Evolutionary conservation across 2,888 invertebrate genomes (phyloP).

Genomic region (Apodemia duryi): DNA sequence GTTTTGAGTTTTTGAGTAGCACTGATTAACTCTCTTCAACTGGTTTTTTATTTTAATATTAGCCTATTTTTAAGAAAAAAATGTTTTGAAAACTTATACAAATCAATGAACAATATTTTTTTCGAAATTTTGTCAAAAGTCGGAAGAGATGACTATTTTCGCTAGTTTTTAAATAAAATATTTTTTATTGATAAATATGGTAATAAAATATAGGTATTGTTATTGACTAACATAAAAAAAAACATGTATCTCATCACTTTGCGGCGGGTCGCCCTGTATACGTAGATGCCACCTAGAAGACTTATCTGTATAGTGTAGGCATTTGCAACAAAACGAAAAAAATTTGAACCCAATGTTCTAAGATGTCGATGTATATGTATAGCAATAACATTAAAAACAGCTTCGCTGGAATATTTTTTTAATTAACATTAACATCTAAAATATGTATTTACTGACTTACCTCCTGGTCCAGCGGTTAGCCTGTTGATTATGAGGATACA

Average conservation of each 20-base stretch:
- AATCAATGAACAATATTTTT: too few species aligned
- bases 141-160: too few species aligned
- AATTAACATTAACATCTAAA: too few species aligned
- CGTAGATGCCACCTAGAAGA: neutral
- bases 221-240: too few species aligned
- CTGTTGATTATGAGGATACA: neutral
- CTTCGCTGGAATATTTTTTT: neutral
- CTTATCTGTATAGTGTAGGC: neutral
- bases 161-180: too few species aligned
- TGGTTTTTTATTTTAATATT: too few species aligned
- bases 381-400: neutral
- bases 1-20: too few species aligned
- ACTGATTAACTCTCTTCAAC: too few species aligned
- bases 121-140: too few species aligned
- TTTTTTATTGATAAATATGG: too few species aligned
- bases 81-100: conserved; percentile 31
- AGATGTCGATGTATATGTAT: neutral
- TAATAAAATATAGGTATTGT: too few species aligned
- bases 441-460: neutral
- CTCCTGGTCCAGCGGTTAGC: neutral
- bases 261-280: neutral
- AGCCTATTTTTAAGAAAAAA: too few species aligned
- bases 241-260: neutral
- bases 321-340: neutral
- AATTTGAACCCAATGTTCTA: neutral